Evolutionary conservation across 2,113 vertebrate species (phyloP).

Genomic region (Phainopepla nitens): DNA sequence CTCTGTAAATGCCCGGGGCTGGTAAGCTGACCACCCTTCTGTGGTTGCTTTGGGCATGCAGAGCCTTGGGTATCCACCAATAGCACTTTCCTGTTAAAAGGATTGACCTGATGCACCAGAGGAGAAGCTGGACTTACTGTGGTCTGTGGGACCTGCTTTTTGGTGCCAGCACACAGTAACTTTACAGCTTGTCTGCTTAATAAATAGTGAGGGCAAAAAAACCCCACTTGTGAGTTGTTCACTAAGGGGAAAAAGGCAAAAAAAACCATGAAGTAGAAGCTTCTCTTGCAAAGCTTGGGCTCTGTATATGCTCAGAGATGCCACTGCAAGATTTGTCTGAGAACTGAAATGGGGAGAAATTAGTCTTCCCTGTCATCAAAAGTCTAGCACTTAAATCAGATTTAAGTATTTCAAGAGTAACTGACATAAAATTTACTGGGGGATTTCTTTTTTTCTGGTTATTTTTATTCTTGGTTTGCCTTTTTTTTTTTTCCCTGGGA

Average conservation of each 20-base stretch:
- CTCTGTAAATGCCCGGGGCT: background rate
- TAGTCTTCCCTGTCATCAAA: background rate
- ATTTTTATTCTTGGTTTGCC: background rate
- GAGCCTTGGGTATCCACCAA: rapidly evolving
- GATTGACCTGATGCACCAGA: background rate
- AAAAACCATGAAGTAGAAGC: background rate
- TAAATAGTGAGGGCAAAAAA: background rate
- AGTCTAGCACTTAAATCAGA: background rate
- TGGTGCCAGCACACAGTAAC: background rate
- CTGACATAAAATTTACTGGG: background rate
- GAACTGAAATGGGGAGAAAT: background rate
- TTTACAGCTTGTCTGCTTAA: background rate
- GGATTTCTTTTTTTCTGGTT: background rate
- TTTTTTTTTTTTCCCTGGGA: background rate
- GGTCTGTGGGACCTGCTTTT: background rate
- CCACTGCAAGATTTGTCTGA: background rate
- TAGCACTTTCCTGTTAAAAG: background rate
- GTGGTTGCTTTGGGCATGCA: background rate
- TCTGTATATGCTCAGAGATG: background rate
- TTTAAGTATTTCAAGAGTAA: background rate
- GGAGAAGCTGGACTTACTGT: background rate
- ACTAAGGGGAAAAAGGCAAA: background rate
- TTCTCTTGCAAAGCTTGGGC: background rate
- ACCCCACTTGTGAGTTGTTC: background rate
- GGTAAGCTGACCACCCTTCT: background rate